These are phyloP conservation scores for Neoarius graeffei DNA, from an alignment of 2,113 vertebrate genomes.

Conservation along the genomic window DNA sequence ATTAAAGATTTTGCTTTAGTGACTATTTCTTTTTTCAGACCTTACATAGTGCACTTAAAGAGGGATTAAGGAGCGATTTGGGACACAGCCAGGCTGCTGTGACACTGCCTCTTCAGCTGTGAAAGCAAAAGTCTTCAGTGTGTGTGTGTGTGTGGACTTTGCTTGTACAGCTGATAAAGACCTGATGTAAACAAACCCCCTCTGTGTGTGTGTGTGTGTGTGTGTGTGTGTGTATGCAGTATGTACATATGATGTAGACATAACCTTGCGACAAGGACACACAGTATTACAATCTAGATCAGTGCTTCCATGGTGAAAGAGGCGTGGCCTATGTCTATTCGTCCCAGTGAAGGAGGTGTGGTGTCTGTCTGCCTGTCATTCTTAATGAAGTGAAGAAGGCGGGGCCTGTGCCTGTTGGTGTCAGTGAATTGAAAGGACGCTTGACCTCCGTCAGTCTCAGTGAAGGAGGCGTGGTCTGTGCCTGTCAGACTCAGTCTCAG, in stretches of 20 bases:
- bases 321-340: neutral
- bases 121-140: neutral
- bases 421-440: too few relatives aligned
- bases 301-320: neutral
- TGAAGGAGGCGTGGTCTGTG: neutral
- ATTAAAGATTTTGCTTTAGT: neutral
- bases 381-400: neutral
- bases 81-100: neutral
- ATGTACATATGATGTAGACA: neutral
- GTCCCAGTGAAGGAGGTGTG: neutral
- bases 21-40: neutral
- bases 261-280: constrained; percentile 16
- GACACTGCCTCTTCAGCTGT: constrained; percentile 13
- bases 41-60: neutral
- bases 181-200: neutral
- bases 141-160: constrained; percentile 7
- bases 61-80: neutral
- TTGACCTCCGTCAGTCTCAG: neutral
- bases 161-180: constrained; percentile 30
- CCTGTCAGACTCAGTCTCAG: neutral
- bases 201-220: neutral
- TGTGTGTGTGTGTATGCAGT: neutral
- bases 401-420: too few relatives aligned
- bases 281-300: neutral
- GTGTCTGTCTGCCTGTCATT: neutral